Evolutionary conservation across 2,888 invertebrate species (phyloP).

Genomic region (Thelaira solivaga): DNA sequence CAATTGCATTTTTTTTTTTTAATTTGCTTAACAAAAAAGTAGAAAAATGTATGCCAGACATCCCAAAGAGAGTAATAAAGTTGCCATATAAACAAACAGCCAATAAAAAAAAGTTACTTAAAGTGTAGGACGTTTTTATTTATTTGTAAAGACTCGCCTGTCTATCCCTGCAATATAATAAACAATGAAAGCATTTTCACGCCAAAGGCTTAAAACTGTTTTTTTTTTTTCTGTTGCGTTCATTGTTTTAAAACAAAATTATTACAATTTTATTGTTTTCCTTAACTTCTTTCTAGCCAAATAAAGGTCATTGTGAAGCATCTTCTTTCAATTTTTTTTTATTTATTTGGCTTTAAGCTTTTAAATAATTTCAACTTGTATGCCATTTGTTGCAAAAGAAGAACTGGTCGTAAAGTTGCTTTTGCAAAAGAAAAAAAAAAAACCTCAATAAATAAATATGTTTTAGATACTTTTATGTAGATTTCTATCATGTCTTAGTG

Average conservation of each 20-base stretch:
- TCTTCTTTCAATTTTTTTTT: slow-evolving; percentile 41
- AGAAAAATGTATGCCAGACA: too few relatives aligned
- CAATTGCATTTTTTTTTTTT: too few relatives aligned
- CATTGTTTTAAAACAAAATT: slow-evolving; percentile 29
- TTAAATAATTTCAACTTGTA: slow-evolving; percentile 15
- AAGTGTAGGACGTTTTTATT: slow-evolving; percentile 12
- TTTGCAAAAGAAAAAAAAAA: neutral
- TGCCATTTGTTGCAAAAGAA: neutral
- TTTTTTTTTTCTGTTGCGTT: slow-evolving; percentile 1
- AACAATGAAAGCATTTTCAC: slow-evolving; percentile 38
- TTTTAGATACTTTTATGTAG: slow-evolving; percentile 26
- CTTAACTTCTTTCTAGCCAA: neutral
- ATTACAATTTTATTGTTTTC: slow-evolving; percentile 1
- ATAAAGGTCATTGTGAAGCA: slow-evolving; percentile 33
- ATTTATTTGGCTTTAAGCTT: slow-evolving; percentile 14
- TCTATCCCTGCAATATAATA: slow-evolving; percentile 17
- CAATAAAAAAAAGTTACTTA: neutral
- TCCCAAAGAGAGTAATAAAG: neutral
- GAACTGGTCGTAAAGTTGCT: slow-evolving; percentile 11
- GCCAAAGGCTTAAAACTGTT: slow-evolving; percentile 35
- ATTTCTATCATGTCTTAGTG: slow-evolving; percentile 28
- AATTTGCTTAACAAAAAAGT: too few relatives aligned
- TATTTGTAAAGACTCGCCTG: too few relatives aligned
- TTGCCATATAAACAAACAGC: neutral
- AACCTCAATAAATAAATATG: slow-evolving; percentile 3